These are phyloP conservation scores for Brachystomella parvula DNA, from an alignment of 1,140 invertebrate species.

Conservation along the genomic window DNA sequence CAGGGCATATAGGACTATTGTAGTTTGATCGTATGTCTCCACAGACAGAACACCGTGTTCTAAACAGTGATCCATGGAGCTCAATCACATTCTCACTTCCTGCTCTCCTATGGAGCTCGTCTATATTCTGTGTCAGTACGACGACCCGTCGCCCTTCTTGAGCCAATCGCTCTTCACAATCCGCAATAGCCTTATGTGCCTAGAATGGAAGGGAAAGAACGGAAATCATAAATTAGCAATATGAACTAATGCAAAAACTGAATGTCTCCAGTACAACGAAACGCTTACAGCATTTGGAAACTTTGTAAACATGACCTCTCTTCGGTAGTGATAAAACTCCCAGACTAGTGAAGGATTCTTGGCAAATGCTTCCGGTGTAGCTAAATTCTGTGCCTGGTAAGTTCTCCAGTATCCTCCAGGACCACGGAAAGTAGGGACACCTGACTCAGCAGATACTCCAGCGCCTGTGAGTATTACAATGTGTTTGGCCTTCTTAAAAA, in stretches of 20 bases:
- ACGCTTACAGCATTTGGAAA: slow-evolving; percentile 54
- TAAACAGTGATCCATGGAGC: slow-evolving; percentile 79
- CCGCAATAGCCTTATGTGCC: slow-evolving; percentile 73
- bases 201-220: slow-evolving; percentile 41
- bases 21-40: slow-evolving; percentile 58
- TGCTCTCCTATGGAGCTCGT: slow-evolving; percentile 73
- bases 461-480: slow-evolving; percentile 66
- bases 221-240: background rate
- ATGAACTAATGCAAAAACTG: slow-evolving; percentile 16
- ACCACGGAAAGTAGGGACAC: slow-evolving; percentile 71
- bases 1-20: slow-evolving; percentile 72
- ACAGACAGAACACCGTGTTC: slow-evolving; percentile 74
- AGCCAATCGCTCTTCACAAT: slow-evolving; percentile 58
- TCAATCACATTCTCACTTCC: slow-evolving; percentile 74
- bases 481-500: slow-evolving; percentile 50
- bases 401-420: slow-evolving; percentile 68
- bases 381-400: slow-evolving; percentile 56
- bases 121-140: slow-evolving; percentile 88
- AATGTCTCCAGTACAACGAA: slow-evolving; percentile 22
- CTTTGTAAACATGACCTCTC: slow-evolving; percentile 56
- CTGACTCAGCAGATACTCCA: slow-evolving; percentile 67
- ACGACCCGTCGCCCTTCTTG: slow-evolving; percentile 54
- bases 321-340: slow-evolving; percentile 70
- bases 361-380: slow-evolving; percentile 58
- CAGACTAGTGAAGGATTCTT: slow-evolving; percentile 63